A percentile compares a stretch with the other conserved stretches of the same genome.
Evolutionary conservation across 53 echinoderm and acorn worm genomes (phyloP).

Genomic region (Henricia sp.): DNA sequence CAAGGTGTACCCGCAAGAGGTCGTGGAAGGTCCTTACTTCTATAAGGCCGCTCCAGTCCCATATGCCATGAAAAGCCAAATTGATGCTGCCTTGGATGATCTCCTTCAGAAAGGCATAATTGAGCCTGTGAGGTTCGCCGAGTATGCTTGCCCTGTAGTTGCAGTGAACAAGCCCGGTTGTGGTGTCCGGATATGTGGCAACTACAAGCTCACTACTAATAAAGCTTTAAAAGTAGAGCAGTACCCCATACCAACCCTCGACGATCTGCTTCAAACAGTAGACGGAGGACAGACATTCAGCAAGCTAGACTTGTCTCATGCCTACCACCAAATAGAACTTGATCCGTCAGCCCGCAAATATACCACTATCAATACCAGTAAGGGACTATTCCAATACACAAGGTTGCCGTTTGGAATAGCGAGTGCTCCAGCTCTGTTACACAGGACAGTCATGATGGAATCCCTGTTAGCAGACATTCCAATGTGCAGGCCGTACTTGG

Average conservation of each 20-base stretch:
- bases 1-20: slow-evolving; percentile 54
- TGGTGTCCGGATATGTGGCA: slow-evolving; percentile 66
- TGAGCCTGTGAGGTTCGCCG: slow-evolving; percentile 54
- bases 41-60: slow-evolving; percentile 65
- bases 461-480: slow-evolving; percentile 36
- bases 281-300: slow-evolving; percentile 67
- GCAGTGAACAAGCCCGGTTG: slow-evolving; percentile 60
- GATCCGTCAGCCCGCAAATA: slow-evolving; percentile 55
- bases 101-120: slow-evolving; percentile 61
- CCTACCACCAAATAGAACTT: slow-evolving; percentile 73
- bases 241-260: slow-evolving; percentile 60
- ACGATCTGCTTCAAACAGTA: slow-evolving; percentile 64
- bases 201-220: slow-evolving; percentile 75
- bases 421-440: slow-evolving; percentile 56
- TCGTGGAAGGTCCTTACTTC: slow-evolving; percentile 37
- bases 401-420: slow-evolving; percentile 59
- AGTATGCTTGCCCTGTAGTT: slow-evolving; percentile 71
- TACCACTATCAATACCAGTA: slow-evolving; percentile 61
- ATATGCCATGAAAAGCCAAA: slow-evolving; percentile 61
- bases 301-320: slow-evolving; percentile 68
- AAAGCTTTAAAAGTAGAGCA: slow-evolving; percentile 57
- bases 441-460: slow-evolving; percentile 58
- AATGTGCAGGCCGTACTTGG: slow-evolving; percentile 66
- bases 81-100: slow-evolving; percentile 58
- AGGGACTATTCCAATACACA: slow-evolving; percentile 40